Percentiles rank a stretch among this genome's conserved stretches.
phyloP scores from a whole-genome alignment of 2,797 vertebrate species.

The Carapus acus region DNA sequence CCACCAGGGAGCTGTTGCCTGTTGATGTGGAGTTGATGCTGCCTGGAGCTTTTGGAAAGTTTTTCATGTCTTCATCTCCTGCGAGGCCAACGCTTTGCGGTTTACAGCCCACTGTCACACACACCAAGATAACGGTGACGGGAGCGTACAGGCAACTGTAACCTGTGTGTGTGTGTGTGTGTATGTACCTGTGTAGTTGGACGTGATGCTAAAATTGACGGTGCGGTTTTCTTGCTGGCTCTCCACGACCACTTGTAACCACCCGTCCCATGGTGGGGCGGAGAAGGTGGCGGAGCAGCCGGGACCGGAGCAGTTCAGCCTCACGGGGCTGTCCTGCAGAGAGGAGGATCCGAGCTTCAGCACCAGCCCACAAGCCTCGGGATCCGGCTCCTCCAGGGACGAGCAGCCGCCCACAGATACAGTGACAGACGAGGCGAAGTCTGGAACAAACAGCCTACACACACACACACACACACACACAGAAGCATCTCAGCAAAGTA shows the following conservation, averaged over 20 bases:
- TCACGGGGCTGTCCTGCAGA: slow-evolving; percentile 65
- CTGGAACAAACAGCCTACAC: slow-evolving; percentile 82
- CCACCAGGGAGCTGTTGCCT: slow-evolving; percentile 49
- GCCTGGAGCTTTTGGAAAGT: too few species aligned
- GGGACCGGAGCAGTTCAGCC: slow-evolving; percentile 69
- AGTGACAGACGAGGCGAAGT: slow-evolving; percentile 72
- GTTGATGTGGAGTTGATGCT: slow-evolving; percentile 50
- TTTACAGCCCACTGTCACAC: slow-evolving; percentile 76
- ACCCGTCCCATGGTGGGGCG: slow-evolving; percentile 84
- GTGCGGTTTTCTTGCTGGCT: slow-evolving; percentile 61
- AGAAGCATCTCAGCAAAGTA: too few species aligned
- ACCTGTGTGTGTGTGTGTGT: neutral
- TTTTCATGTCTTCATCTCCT: slow-evolving; percentile 52
- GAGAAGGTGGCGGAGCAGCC: slow-evolving; percentile 71
- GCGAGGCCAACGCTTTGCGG: slow-evolving; percentile 67
- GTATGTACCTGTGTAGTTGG: slow-evolving; percentile 77
- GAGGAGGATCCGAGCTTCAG: slow-evolving; percentile 77
- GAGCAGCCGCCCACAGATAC: slow-evolving; percentile 75
- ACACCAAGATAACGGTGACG: too few species aligned
- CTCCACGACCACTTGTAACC: slow-evolving; percentile 81
- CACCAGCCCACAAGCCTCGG: slow-evolving; percentile 63
- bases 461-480: neutral
- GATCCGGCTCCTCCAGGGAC: slow-evolving; percentile 32
- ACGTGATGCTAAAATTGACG: slow-evolving; percentile 68
- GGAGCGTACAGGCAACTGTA: too few species aligned